These are phyloP conservation scores for silkworm (Bombyx mori) DNA, from an alignment of 1,140 invertebrate genomes.

Conservation along the genomic window DNA sequence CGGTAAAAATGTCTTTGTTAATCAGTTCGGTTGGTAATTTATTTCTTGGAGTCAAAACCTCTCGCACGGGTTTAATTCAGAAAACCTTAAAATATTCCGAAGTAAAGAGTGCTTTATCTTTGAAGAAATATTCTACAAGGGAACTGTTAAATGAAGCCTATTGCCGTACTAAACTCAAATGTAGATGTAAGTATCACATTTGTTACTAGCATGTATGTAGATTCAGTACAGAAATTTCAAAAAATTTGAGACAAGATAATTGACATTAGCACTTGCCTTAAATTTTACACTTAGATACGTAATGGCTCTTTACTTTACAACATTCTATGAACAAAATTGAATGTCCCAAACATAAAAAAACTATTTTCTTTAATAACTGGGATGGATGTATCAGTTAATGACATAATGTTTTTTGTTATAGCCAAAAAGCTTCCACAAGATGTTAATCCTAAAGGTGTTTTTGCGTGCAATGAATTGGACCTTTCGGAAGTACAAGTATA, in stretches of 20 bases:
- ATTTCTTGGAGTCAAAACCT: conserved; percentile 27
- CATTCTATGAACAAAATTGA: too few species aligned
- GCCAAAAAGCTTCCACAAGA: conserved; percentile 90
- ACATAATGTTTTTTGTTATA: conserved; percentile 55
- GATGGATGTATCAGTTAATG: not conserved
- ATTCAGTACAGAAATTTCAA: too few species aligned
- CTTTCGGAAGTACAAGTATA: conserved; percentile 93
- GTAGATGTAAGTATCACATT: conserved; percentile 58
- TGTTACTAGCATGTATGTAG: too few species aligned
- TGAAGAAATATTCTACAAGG: conserved; percentile 43
- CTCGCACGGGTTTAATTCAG: conserved; percentile 34
- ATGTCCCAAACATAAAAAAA: too few species aligned
- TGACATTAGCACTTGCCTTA: too few species aligned
- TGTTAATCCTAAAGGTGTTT: conserved; percentile 89
- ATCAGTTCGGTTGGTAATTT: conserved; percentile 36
- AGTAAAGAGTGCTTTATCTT: conserved; percentile 6
- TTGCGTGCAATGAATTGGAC: conserved; percentile 97
- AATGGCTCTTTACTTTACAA: too few species aligned
- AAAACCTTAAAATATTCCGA: conserved; percentile 2
- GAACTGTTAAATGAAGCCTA: conserved; percentile 68
- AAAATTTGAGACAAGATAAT: too few species aligned
- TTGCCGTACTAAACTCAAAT: conserved; percentile 64
- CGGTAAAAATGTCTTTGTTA: conserved; percentile 13
- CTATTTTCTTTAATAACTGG: too few species aligned
- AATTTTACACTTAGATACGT: too few species aligned